phyloP scores from a whole-genome alignment of 1,140 invertebrate species.

The Dolichoris vasculosae region DNA sequence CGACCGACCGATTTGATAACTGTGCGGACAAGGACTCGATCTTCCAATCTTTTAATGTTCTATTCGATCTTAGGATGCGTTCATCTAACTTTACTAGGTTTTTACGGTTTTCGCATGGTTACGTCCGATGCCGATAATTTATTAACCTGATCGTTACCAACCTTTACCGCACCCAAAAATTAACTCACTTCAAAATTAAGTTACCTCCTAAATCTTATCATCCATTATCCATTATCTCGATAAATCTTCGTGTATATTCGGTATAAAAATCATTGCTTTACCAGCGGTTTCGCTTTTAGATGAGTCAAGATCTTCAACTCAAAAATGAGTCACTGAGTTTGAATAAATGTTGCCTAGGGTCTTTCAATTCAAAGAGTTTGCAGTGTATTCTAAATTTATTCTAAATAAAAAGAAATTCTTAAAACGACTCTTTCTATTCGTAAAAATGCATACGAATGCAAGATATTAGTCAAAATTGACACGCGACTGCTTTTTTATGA shows the following conservation, averaged over 20 bases:
- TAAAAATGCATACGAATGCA: not conserved
- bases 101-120: too few relatives aligned
- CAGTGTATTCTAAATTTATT: not conserved
- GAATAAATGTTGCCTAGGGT: not conserved
- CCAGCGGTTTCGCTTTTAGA: not conserved
- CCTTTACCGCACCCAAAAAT: too few relatives aligned
- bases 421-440: not conserved
- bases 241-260: not conserved
- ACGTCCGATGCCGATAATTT: too few relatives aligned
- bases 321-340: not conserved
- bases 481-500: not conserved
- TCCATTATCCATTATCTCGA: not conserved
- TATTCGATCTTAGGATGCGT: too few relatives aligned
- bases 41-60: too few relatives aligned
- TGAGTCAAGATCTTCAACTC: not conserved
- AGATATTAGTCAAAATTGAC: not conserved
- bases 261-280: not conserved
- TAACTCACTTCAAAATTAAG: too few relatives aligned
- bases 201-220: too few relatives aligned
- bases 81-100: too few relatives aligned
- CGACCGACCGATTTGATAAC: too few relatives aligned
- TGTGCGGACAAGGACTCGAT: too few relatives aligned
- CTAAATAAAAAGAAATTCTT: not conserved
- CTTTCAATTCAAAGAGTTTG: not conserved
- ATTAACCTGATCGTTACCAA: too few relatives aligned